Evolutionary conservation across 2,113 vertebrate genomes (phyloP).

Genomic region (Hystrix cristata): DNA sequence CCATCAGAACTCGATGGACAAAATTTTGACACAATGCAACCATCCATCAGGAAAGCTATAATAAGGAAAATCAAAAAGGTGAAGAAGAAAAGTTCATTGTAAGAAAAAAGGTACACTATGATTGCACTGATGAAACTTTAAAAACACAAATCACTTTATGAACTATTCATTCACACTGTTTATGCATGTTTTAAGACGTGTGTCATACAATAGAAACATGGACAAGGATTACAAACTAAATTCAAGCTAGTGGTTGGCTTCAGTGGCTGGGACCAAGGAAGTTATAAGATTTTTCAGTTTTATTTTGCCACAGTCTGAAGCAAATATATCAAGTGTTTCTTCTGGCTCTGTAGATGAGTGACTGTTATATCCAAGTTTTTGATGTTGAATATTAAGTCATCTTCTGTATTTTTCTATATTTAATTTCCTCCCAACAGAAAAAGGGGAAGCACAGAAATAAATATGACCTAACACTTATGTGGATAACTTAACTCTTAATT

Average conservation of each 20-base stretch:
- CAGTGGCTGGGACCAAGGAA: rapidly evolving
- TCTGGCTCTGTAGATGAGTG: rapidly evolving
- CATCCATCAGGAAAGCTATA: rapidly evolving
- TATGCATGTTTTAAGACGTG: rapidly evolving
- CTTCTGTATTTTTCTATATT: not conserved
- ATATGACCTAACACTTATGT: rapidly evolving
- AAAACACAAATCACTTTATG: rapidly evolving
- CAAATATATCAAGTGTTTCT: rapidly evolving
- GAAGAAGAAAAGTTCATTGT: rapidly evolving
- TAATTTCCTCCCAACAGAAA: not conserved
- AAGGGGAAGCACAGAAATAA: not conserved
- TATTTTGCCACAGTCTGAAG: rapidly evolving
- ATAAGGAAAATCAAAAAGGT: rapidly evolving
- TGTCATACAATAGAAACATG: rapidly evolving
- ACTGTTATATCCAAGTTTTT: rapidly evolving
- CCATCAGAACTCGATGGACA: rapidly evolving
- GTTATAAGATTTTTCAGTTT: too few relatives aligned
- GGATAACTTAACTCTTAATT: not conserved
- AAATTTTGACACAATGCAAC: rapidly evolving
- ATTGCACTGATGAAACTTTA: too few relatives aligned
- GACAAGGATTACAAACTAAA: rapidly evolving
- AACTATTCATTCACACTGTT: rapidly evolving
- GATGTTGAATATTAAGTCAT: not conserved
- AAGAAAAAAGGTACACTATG: rapidly evolving
- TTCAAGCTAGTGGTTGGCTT: not conserved